phyloP scores from a whole-genome alignment of 2,797 vertebrate species.

The Pitangus sulphuratus region DNA sequence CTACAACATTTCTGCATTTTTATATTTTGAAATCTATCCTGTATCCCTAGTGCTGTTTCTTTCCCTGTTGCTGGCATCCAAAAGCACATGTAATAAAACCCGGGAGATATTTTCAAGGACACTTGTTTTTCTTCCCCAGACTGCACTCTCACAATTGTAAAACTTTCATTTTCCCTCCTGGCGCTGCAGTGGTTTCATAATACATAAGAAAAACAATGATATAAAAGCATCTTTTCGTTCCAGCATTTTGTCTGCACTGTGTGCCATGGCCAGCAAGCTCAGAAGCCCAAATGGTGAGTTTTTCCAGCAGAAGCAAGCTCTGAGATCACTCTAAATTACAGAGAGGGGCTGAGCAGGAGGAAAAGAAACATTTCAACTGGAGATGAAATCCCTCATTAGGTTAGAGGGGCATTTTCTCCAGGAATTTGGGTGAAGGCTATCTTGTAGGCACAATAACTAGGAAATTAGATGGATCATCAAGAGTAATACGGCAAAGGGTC shows the following conservation, averaged over 20 bases:
- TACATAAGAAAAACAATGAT: background rate
- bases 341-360: background rate
- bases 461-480: constrained; percentile 62
- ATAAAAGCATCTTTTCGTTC: constrained; percentile 16
- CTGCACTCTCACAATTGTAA: background rate
- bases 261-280: background rate
- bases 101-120: constrained; percentile 47
- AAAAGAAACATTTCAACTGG: constrained; percentile 15
- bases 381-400: constrained; percentile 39
- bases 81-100: constrained; percentile 6
- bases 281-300: background rate
- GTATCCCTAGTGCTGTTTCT: background rate
- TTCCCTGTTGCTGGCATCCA: constrained; percentile 2
- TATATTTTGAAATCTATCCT: background rate
- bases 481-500: background rate
- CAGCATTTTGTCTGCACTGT: background rate
- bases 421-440: constrained; percentile 32
- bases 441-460: constrained; percentile 27
- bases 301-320: background rate
- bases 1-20: background rate
- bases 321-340: background rate
- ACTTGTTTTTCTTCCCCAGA: constrained; percentile 1
- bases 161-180: constrained; percentile 30
- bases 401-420: constrained; percentile 34
- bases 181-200: background rate